Conservation (phyloP, 2,113 vertebrate genomes). For the Thinocorus orbignyianus region DNA sequence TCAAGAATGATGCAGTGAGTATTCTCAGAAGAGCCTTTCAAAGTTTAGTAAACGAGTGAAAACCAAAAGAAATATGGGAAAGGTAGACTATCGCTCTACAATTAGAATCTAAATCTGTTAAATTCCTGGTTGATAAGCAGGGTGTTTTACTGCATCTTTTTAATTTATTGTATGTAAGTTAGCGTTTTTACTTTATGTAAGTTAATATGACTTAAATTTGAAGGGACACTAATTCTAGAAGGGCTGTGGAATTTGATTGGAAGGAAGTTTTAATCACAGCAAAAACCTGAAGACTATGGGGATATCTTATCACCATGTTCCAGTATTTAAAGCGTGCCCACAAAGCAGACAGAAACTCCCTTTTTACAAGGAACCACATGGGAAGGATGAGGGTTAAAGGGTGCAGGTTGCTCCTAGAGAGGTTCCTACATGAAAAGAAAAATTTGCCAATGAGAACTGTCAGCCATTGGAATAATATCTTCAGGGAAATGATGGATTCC, state of each 20-base stretch:
- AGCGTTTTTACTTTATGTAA: neutral
- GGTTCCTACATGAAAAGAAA: no score
- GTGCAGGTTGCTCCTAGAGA: neutral
- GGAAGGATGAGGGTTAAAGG: neutral
- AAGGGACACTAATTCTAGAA: neutral
- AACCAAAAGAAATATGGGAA: neutral
- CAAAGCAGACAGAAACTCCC: neutral
- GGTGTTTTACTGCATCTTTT: neutral
- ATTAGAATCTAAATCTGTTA: neutral
- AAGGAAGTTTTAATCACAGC: neutral
- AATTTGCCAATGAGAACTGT: neutral
- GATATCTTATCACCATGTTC: neutral
- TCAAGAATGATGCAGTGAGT: neutral
- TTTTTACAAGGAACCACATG: neutral
- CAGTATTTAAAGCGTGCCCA: neutral
- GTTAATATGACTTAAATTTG: neutral
- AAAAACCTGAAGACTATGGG: neutral
- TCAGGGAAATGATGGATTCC: neutral
- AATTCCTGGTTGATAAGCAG: neutral
- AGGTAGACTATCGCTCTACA: neutral
- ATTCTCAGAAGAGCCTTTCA: neutral
- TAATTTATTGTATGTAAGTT: neutral
- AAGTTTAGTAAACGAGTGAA: neutral
- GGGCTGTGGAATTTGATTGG: neutral
- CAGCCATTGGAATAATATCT: neutral